These are phyloP conservation scores for Nephila pilipes DNA, from an alignment of 1,140 invertebrate species.

Conservation along the genomic window DNA sequence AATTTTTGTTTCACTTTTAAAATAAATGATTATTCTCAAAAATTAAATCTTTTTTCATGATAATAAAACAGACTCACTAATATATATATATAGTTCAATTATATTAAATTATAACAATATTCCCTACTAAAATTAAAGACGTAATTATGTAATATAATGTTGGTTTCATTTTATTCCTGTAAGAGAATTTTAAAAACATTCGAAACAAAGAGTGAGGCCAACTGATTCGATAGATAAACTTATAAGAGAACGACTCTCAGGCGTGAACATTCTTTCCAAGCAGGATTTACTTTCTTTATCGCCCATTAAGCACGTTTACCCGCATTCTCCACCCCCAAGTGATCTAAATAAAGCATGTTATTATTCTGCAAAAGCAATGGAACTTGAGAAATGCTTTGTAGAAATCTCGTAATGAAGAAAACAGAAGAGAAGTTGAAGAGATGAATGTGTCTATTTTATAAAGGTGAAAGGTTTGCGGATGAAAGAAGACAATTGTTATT, in stretches of 20 bases:
- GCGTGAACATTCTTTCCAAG: background rate
- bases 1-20: too few relatives aligned
- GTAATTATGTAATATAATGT: background rate
- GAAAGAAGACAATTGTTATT: background rate
- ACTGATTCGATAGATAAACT: background rate
- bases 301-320: background rate
- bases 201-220: background rate
- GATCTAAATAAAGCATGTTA: background rate
- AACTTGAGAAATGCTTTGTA: conserved; percentile 6
- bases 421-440: background rate
- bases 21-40: too few relatives aligned
- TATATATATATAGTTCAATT: too few relatives aligned
- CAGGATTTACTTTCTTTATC: background rate
- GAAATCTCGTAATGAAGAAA: conserved; percentile 1
- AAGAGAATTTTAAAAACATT: background rate
- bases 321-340: background rate
- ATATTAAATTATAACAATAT: too few relatives aligned
- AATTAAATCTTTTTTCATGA: too few relatives aligned
- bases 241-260: background rate
- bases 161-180: background rate
- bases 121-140: too few relatives aligned
- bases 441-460: background rate
- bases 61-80: too few relatives aligned
- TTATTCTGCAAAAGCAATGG: background rate
- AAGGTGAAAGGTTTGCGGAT: background rate